Percentiles rank a stretch among this genome's conserved stretches.
phyloP scores from a whole-genome alignment of 2,888 invertebrate genomes.

The Scaptomyza tumidula region DNA sequence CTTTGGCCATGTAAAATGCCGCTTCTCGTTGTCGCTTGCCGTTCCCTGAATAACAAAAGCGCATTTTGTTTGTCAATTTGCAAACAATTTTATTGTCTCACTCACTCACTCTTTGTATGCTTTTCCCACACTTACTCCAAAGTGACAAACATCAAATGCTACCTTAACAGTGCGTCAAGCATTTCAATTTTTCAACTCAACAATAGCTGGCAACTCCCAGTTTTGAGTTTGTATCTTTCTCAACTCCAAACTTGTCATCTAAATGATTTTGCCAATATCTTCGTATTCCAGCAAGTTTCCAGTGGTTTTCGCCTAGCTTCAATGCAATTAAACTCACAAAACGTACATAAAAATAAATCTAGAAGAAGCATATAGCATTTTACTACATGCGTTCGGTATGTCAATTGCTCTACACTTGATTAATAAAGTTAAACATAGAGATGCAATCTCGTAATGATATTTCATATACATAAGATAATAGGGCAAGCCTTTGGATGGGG shows the following conservation, averaged over 20 bases:
- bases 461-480: too few relatives aligned
- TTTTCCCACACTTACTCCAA: not conserved
- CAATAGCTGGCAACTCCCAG: conserved; percentile 5
- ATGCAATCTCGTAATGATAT: too few relatives aligned
- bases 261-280: conserved; percentile 27
- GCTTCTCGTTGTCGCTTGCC: conserved; percentile 31
- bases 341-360: not conserved
- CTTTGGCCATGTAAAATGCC: conserved; percentile 54
- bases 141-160: conserved; percentile 34
- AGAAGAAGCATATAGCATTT: not conserved
- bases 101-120: conserved; percentile 14
- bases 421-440: too few relatives aligned
- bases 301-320: too few relatives aligned
- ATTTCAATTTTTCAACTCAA: conserved; percentile 67
- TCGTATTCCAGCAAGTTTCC: conserved; percentile 13
- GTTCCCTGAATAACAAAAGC: conserved; percentile 50
- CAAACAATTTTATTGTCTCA: conserved; percentile 59
- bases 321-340: conserved; percentile 1
- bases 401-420: too few relatives aligned
- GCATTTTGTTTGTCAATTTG: conserved; percentile 59
- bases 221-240: not conserved
- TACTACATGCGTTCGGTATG: not conserved
- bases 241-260: conserved; percentile 11
- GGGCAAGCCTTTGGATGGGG: too few relatives aligned
- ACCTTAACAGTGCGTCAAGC: conserved; percentile 30